Evolutionary conservation across 2,113 vertebrate genomes (phyloP).

Genomic region (Peromyscus polionotus): DNA sequence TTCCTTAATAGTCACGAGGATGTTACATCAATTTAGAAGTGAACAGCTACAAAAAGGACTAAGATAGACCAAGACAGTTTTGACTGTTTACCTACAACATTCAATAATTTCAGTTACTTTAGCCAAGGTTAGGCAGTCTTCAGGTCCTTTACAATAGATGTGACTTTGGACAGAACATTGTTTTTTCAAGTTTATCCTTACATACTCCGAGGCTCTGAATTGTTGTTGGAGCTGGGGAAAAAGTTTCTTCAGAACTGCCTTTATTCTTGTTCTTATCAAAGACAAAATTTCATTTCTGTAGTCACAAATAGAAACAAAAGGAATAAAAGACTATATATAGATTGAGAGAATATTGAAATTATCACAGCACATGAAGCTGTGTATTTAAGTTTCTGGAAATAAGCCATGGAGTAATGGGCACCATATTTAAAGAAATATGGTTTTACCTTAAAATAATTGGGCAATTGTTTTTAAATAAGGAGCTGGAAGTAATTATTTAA

Average conservation of each 20-base stretch:
- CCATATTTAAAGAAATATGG: neutral
- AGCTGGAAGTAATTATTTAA: neutral
- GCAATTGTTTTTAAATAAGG: neutral
- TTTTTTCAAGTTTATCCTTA: neutral
- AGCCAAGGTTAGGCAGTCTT: neutral
- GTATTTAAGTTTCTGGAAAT: neutral
- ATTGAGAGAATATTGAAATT: neutral
- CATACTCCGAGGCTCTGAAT: neutral
- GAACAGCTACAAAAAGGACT: neutral
- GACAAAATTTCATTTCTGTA: neutral
- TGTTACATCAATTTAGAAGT: too few relatives aligned
- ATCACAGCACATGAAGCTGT: neutral
- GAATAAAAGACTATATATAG: neutral
- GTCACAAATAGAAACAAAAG: neutral
- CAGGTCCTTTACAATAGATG: neutral
- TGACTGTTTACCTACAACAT: neutral
- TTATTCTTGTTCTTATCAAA: neutral
- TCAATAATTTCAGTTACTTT: neutral
- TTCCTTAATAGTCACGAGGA: neutral
- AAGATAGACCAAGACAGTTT: neutral
- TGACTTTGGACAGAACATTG: neutral
- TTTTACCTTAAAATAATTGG: neutral
- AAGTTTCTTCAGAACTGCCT: neutral
- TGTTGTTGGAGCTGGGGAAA: neutral
- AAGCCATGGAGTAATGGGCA: neutral